A percentile compares a stretch with the other conserved stretches of the same genome.
Conservation (phyloP, 2,888 invertebrate genomes). For the Pristionchus mayeri region DNA sequence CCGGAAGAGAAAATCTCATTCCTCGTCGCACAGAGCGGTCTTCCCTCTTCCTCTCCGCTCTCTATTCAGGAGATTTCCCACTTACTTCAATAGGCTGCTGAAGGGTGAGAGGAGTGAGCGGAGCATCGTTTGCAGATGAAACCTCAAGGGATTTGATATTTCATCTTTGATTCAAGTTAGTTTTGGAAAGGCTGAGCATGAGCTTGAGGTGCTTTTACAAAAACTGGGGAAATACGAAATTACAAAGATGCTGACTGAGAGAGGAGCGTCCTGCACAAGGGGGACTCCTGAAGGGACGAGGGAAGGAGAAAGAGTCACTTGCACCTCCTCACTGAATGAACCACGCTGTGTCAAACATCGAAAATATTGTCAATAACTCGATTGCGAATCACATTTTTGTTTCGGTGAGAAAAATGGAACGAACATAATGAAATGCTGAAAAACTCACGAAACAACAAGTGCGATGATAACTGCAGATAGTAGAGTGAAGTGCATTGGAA, state of each 20-base stretch:
- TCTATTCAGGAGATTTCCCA: too few species aligned
- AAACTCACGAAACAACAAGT: neutral
- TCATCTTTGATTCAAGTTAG: too few species aligned
- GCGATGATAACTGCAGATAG: neutral
- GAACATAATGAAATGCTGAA: neutral
- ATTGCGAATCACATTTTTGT: too few species aligned
- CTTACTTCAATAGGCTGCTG: conserved; percentile 43
- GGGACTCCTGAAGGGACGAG: neutral
- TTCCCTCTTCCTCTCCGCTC: too few species aligned
- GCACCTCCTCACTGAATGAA: conserved; percentile 19
- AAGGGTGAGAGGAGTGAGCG: conserved; percentile 19
- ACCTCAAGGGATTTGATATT: neutral
- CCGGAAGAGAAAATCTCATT: too few species aligned
- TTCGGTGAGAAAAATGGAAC: too few species aligned
- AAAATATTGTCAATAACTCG: too few species aligned
- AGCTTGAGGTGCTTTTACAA: too few species aligned
- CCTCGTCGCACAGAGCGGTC: too few species aligned
- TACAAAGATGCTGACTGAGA: neutral
- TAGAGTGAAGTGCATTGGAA: neutral
- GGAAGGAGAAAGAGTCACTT: neutral
- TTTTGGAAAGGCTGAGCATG: too few species aligned
- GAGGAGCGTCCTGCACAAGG: conserved; percentile 28
- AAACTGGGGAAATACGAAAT: too few species aligned
- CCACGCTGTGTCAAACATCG: neutral
- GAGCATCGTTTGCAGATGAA: neutral